Evolutionary conservation across 1,140 invertebrate species (phyloP).

Genomic region (Atta colombica): DNA sequence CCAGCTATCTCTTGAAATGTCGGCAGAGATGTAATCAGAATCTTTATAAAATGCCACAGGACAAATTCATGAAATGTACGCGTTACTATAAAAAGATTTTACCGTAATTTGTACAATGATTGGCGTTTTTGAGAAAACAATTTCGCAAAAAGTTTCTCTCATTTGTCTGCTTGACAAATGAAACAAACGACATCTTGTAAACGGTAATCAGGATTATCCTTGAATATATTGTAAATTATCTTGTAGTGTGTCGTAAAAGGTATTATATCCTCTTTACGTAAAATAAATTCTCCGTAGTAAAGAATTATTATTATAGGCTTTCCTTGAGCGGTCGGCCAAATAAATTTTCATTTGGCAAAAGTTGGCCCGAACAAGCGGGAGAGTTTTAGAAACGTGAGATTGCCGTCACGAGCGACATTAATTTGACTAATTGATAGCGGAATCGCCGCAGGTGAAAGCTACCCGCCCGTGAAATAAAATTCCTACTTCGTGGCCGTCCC

Average conservation of each 20-base stretch:
- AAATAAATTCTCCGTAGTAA: neutral
- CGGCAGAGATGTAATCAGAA: neutral
- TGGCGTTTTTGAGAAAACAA: constrained; percentile 21
- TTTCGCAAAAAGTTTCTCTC: constrained; percentile 36
- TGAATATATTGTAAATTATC: neutral
- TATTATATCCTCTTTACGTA: neutral
- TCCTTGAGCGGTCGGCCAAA: neutral
- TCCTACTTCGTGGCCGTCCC: constrained; percentile 50
- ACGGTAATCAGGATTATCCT: constrained; percentile 13
- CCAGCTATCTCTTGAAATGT: constrained; percentile 4
- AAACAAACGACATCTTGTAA: neutral
- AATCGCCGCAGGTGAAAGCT: constrained; percentile 73
- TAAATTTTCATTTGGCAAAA: constrained; percentile 29
- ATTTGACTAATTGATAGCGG: constrained; percentile 52
- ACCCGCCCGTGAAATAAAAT: constrained; percentile 71
- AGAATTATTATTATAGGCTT: neutral
- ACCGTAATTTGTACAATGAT: constrained; percentile 13
- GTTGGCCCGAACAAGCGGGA: neutral
- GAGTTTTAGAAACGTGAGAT: constrained; percentile 40
- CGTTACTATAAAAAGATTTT: constrained; percentile 10
- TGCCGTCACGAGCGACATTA: constrained; percentile 27
- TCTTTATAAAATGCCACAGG: constrained; percentile 18
- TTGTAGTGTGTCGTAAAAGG: neutral
- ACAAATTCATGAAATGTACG: constrained; percentile 1
- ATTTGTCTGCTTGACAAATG: neutral